These are phyloP conservation scores for Heliconius charithonia DNA, from an alignment of 2,888 invertebrate species.

Conservation along the genomic window DNA sequence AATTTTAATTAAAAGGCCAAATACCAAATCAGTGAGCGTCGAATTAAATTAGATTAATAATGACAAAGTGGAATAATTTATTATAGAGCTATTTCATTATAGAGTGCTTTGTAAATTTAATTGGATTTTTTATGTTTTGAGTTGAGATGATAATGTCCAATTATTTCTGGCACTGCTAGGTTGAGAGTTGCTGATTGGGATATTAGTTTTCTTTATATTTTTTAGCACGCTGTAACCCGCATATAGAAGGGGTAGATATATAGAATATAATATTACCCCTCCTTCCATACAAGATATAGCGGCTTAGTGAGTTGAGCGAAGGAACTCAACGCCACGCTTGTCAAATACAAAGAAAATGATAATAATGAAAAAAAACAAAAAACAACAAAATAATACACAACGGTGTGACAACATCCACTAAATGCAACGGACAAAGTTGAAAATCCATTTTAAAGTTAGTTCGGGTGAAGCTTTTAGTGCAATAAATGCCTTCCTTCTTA, in stretches of 20 bases:
- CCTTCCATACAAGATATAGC: too few species aligned
- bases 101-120: background rate
- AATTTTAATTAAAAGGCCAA: conserved; percentile 16
- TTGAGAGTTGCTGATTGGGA: too few species aligned
- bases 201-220: too few species aligned
- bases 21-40: conserved; percentile 6
- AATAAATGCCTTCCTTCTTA: conserved; percentile 83
- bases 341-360: too few species aligned
- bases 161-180: background rate
- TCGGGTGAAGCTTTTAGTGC: conserved; percentile 77
- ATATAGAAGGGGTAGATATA: too few species aligned
- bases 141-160: background rate
- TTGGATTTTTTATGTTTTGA: background rate
- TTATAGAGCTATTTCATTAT: background rate
- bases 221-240: too few species aligned
- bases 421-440: conserved; percentile 82
- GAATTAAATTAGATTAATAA: conserved; percentile 2
- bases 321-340: too few species aligned
- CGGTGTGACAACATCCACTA: conserved; percentile 66
- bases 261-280: too few species aligned
- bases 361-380: too few species aligned
- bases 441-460: conserved; percentile 81
- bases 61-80: conserved; percentile 4
- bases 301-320: too few species aligned
- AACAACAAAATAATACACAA: conserved; percentile 43